Conservation (phyloP, 2,888 invertebrate species). For the Volucella zonaria region DNA sequence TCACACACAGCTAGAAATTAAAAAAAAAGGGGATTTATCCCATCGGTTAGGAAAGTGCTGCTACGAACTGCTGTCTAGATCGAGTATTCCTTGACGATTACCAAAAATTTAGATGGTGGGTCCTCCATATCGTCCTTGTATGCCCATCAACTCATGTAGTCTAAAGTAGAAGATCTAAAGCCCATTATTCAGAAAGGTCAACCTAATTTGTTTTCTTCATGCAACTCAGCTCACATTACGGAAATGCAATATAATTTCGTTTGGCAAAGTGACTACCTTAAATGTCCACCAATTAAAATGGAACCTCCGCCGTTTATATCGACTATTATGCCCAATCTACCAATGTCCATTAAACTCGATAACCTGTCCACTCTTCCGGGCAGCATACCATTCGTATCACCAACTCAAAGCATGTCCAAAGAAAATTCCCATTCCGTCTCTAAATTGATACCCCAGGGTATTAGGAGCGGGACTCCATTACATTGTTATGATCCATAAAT, state of each 20-base stretch:
- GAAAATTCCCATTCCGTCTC: conserved; percentile 50
- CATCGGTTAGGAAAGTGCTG: too few species aligned
- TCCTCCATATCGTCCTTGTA: too few species aligned
- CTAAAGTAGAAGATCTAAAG: too few species aligned
- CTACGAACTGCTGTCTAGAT: too few species aligned
- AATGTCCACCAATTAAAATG: conserved; percentile 58
- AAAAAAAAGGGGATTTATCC: too few species aligned
- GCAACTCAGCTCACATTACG: neutral
- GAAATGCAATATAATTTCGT: conserved; percentile 27
- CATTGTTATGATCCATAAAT: conserved; percentile 83
- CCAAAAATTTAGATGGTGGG: too few species aligned
- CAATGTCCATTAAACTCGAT: conserved; percentile 50
- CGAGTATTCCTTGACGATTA: too few species aligned
- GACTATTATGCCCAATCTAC: conserved; percentile 59
- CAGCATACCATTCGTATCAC: conserved; percentile 2
- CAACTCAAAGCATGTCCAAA: conserved; percentile 10
- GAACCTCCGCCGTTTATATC: conserved; percentile 42
- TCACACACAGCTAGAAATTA: too few species aligned
- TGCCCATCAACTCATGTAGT: too few species aligned
- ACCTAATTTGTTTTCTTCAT: neutral
- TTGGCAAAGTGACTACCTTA: conserved; percentile 58
- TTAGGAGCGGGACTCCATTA: conserved; percentile 72
- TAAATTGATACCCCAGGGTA: conserved; percentile 82
- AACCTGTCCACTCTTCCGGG: conserved; percentile 36
- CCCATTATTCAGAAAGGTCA: too few species aligned